Evolutionary conservation across 64 coral and sea anemone species (phyloP).

Genomic region (Montipora efflorescens): DNA sequence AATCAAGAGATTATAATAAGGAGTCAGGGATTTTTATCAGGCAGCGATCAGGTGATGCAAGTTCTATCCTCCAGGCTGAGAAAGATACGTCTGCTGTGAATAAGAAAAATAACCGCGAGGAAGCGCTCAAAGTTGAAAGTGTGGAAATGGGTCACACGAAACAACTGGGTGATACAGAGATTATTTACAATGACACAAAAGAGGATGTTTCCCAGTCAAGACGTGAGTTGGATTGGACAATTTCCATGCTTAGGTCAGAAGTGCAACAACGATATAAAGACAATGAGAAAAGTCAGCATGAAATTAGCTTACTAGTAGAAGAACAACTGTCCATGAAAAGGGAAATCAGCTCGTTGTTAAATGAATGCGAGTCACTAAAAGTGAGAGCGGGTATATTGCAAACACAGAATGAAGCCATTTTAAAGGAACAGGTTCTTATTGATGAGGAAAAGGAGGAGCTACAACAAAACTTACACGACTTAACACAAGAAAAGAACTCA

Average conservation of each 20-base stretch:
- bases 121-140: neutral
- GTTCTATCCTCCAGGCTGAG: neutral
- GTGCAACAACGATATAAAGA: slow-evolving; percentile 14
- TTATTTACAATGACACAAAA: neutral
- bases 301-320: slow-evolving; percentile 18
- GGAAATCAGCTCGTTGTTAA: slow-evolving; percentile 25
- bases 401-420: slow-evolving; percentile 65
- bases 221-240: slow-evolving; percentile 38
- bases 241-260: slow-evolving; percentile 26
- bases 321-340: slow-evolving; percentile 42
- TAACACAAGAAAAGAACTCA: slow-evolving; percentile 26
- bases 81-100: neutral
- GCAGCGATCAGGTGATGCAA: neutral
- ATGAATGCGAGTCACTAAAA: slow-evolving; percentile 36
- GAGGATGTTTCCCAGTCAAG: neutral
- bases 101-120: neutral
- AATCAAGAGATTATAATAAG: neutral
- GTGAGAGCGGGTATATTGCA: slow-evolving; percentile 30
- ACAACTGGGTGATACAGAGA: neutral
- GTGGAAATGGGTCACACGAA: neutral
- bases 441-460: slow-evolving; percentile 56
- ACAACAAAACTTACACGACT: slow-evolving; percentile 37
- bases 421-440: slow-evolving; percentile 42
- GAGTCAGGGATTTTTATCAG: neutral
- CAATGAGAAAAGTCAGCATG: slow-evolving; percentile 19